These are phyloP conservation scores for Atlantisia rogersi DNA, from an alignment of 2,113 vertebrate genomes.

Conservation along the genomic window DNA sequence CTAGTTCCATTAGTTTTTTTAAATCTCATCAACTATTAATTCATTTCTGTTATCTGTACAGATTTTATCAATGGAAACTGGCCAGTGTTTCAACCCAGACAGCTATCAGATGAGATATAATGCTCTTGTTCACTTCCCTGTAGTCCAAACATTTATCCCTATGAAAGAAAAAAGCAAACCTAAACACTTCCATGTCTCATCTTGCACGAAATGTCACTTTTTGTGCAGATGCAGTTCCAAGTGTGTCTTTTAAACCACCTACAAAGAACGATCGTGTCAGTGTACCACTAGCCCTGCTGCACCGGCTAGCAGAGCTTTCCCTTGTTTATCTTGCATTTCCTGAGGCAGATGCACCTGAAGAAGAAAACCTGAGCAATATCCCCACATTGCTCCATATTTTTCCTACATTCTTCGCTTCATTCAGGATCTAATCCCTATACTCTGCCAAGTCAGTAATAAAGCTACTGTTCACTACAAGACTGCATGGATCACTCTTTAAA, in stretches of 20 bases:
- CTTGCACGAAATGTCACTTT: not conserved
- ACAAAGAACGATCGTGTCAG: not conserved
- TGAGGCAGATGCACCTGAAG: not conserved
- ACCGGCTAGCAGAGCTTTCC: not conserved
- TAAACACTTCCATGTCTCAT: not conserved
- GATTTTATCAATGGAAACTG: not conserved
- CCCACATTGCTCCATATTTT: not conserved
- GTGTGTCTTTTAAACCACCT: not conserved
- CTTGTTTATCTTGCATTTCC: constrained; percentile 1
- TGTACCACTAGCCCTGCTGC: not conserved
- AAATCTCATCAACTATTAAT: not conserved
- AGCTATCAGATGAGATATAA: not conserved
- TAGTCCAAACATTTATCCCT: not conserved
- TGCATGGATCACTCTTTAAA: not conserved
- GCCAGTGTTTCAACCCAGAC: not conserved
- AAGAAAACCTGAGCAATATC: not conserved
- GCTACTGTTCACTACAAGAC: not conserved
- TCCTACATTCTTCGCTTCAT: not conserved
- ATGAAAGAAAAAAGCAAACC: not conserved
- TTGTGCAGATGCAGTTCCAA: not conserved
- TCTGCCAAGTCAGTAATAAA: not conserved
- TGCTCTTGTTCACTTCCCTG: not conserved
- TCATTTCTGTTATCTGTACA: not conserved
- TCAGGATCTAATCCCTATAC: not conserved
- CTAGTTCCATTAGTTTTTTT: not conserved